phyloP scores from a whole-genome alignment of 2,888 invertebrate genomes.

The Pammene fasciana region DNA sequence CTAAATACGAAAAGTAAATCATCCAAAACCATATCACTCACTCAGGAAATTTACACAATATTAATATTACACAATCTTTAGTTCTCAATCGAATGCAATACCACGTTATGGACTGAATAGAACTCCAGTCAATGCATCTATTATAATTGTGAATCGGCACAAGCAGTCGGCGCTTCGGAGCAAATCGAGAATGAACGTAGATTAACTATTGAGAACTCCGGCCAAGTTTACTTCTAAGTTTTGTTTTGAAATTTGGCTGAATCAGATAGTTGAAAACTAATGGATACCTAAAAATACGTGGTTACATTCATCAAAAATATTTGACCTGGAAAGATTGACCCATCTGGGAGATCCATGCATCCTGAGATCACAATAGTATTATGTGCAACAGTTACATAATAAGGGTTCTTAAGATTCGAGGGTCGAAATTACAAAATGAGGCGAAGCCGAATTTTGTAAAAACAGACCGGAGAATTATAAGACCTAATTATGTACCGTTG shows the following conservation, averaged over 20 bases:
- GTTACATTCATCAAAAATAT: no score
- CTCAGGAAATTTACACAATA: conserved; percentile 2
- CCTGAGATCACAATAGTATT: no score
- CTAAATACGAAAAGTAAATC: no score
- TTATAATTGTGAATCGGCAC: conserved; percentile 58
- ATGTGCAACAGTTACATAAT: no score
- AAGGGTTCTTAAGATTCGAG: no score
- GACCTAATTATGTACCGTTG: no score
- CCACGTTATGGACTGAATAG: conserved; percentile 47
- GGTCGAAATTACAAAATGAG: no score
- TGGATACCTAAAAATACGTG: not conserved
- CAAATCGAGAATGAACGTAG: conserved; percentile 78
- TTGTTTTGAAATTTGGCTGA: conserved; percentile 43
- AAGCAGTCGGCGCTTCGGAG: conserved; percentile 66
- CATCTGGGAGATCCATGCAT: no score
- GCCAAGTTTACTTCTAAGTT: conserved; percentile 37
- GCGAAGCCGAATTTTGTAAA: no score
- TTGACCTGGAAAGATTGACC: no score
- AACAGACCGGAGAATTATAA: no score
- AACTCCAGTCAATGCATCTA: conserved; percentile 69
- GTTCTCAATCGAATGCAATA: conserved; percentile 25
- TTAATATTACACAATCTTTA: conserved; percentile 27
- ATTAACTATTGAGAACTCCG: conserved; percentile 63
- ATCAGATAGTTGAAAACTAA: conserved; percentile 7
- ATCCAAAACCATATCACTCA: not conserved